Evolutionary conservation across 2,113 vertebrate species (phyloP).

Genomic region (Cygnus buccinator): DNA sequence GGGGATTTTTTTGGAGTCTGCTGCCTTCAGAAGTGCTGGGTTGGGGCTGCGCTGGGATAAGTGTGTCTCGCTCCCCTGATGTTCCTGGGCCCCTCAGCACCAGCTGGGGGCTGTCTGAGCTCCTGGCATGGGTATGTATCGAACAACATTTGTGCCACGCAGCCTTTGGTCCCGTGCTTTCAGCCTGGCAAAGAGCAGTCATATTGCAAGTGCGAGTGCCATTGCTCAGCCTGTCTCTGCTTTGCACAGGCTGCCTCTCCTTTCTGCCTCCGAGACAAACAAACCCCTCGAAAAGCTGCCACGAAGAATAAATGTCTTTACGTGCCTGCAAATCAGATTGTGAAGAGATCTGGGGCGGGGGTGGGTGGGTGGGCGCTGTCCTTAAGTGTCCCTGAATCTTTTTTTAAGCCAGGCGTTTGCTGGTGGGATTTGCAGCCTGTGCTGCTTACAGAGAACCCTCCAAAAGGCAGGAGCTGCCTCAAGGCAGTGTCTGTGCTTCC

Average conservation of each 20-base stretch:
- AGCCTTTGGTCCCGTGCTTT: background rate
- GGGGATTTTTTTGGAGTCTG: background rate
- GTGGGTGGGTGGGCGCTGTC: background rate
- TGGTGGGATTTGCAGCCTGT: background rate
- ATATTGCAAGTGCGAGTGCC: background rate
- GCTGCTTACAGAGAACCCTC: background rate
- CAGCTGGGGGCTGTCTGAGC: background rate
- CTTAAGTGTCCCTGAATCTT: background rate
- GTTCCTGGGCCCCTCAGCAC: background rate
- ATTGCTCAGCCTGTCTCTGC: conserved; percentile 1
- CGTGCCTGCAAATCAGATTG: background rate
- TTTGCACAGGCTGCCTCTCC: background rate
- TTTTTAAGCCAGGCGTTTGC: background rate
- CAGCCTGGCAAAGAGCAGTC: background rate
- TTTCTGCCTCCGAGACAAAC: background rate
- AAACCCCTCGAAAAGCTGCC: background rate
- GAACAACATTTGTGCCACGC: background rate
- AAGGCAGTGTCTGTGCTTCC: no score
- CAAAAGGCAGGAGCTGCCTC: background rate
- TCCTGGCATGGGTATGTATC: background rate
- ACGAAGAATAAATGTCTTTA: background rate
- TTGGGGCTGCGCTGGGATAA: background rate
- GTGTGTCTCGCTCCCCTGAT: background rate
- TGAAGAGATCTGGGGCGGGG: background rate
- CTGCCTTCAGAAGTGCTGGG: background rate